Percentiles rank a stretch among this genome's conserved stretches.
These are phyloP conservation scores for Acanthopleura granulata DNA, from an alignment of 2,888 invertebrate species.

Conservation along the genomic window DNA sequence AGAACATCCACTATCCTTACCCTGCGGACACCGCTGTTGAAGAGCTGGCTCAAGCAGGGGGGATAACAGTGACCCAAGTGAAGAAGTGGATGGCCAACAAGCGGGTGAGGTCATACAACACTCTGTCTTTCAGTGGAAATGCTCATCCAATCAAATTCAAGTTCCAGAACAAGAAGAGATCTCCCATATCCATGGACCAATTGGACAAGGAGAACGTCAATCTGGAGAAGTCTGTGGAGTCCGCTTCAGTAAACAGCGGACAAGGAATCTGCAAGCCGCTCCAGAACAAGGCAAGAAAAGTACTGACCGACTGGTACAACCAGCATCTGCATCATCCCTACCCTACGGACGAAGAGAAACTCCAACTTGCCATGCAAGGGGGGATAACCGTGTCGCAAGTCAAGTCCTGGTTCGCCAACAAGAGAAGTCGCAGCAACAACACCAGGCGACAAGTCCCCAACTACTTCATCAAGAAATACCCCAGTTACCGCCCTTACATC, in stretches of 20 bases:
- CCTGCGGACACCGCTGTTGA: constrained; percentile 52
- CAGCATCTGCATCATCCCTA: constrained; percentile 48
- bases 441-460: constrained; percentile 52
- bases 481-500: constrained; percentile 44
- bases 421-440: constrained; percentile 55
- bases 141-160: constrained; percentile 59
- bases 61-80: constrained; percentile 51
- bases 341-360: constrained; percentile 52
- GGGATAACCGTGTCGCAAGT: constrained; percentile 49
- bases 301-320: constrained; percentile 52
- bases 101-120: constrained; percentile 58
- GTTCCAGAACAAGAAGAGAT: constrained; percentile 38
- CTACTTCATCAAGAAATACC: constrained; percentile 53
- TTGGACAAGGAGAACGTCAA: constrained; percentile 27
- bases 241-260: constrained; percentile 16
- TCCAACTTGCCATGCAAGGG: constrained; percentile 41
- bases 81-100: constrained; percentile 66
- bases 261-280: constrained; percentile 39
- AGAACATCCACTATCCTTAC: constrained; percentile 57
- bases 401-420: constrained; percentile 62
- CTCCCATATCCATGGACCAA: constrained; percentile 28
- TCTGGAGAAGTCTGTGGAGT: constrained; percentile 9
- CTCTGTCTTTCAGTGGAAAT: constrained; percentile 60
- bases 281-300: constrained; percentile 35
- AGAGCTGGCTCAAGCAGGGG: constrained; percentile 40